These are phyloP conservation scores for Eupithecia centaureata DNA, from an alignment of 2,888 invertebrate species.

Conservation along the genomic window DNA sequence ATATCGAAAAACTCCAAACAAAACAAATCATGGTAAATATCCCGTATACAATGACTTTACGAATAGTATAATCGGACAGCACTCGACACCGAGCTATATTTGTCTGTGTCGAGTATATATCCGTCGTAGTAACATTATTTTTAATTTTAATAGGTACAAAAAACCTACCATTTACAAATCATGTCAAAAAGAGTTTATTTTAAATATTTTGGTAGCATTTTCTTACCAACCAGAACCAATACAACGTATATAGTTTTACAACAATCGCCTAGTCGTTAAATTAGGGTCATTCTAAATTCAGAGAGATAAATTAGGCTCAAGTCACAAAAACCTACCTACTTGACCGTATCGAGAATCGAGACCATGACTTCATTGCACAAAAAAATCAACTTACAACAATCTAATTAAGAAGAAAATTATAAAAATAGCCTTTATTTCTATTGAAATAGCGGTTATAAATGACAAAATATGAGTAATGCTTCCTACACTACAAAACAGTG, in stretches of 20 bases:
- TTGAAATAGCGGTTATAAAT: slow-evolving; percentile 29
- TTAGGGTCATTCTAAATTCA: slow-evolving; percentile 17
- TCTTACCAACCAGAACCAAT: not conserved
- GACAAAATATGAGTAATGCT: slow-evolving; percentile 38
- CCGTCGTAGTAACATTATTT: too few species aligned
- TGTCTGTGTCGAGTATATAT: too few species aligned
- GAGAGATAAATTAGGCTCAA: slow-evolving; percentile 25
- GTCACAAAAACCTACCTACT: slow-evolving; percentile 35
- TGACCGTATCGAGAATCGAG: slow-evolving; percentile 34
- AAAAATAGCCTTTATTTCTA: slow-evolving; percentile 33
- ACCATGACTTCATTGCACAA: slow-evolving; percentile 39
- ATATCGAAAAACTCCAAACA: too few species aligned
- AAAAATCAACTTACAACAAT: slow-evolving; percentile 35
- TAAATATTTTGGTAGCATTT: not conserved
- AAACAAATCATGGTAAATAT: too few species aligned
- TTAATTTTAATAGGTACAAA: too few species aligned
- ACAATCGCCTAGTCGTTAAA: not conserved
- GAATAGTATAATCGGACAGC: too few species aligned
- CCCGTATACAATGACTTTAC: too few species aligned
- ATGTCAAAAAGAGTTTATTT: not conserved
- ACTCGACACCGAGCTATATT: too few species aligned
- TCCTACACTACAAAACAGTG: slow-evolving; percentile 52
- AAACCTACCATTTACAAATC: not conserved
- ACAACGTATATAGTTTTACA: not conserved
- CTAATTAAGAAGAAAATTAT: slow-evolving; percentile 32